phyloP scores from a whole-genome alignment of 2,888 invertebrate genomes.

The Chalcis sispes region DNA sequence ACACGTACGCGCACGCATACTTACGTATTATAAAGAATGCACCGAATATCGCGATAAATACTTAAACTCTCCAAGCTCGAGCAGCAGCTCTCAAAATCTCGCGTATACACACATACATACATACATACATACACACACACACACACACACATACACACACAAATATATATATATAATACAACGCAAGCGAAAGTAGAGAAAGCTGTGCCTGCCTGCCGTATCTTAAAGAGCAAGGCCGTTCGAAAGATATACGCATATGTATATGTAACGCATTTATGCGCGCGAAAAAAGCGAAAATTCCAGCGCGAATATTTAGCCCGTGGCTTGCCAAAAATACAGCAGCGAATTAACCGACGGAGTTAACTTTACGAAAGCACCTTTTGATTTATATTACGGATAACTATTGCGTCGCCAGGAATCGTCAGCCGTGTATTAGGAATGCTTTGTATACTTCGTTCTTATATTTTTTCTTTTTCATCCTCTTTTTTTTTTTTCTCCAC shows the following conservation, averaged over 20 bases:
- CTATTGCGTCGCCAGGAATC: too few species aligned
- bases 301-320: not conserved
- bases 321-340: not conserved
- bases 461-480: too few species aligned
- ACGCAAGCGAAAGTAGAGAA: conserved; percentile 75
- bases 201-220: conserved; percentile 62
- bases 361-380: not conserved
- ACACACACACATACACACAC: conserved; percentile 53
- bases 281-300: conserved; percentile 26
- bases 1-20: too few species aligned
- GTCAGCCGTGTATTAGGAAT: not conserved
- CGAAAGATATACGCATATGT: not conserved
- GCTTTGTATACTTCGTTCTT: too few species aligned
- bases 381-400: too few species aligned
- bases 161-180: too few species aligned
- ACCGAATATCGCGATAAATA: too few species aligned
- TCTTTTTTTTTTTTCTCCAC: too few species aligned
- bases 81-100: conserved; percentile 66
- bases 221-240: not conserved
- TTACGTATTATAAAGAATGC: too few species aligned
- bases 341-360: not conserved
- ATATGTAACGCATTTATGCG: not conserved
- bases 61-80: conserved; percentile 23
- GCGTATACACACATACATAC: conserved; percentile 54
- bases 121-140: conserved; percentile 60